Conservation (phyloP, 1,140 invertebrate genomes). For the Batillaria attramentaria region DNA sequence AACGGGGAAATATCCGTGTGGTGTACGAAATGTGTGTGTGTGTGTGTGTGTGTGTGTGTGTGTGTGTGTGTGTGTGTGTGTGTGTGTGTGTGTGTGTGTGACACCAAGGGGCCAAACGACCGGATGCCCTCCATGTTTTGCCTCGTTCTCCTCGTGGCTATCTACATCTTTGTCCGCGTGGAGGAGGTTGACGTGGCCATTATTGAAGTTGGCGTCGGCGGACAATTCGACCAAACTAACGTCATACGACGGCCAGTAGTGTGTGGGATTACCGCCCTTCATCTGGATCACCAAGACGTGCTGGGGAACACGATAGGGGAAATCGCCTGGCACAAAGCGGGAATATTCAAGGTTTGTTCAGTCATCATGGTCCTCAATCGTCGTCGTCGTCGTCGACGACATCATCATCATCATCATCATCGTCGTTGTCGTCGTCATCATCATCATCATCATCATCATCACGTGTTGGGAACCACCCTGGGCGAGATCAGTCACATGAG, state of each 20-base stretch:
- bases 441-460: no score
- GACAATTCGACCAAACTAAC: slow-evolving; percentile 95
- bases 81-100: no score
- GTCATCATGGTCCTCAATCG: no score
- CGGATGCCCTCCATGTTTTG: slow-evolving; percentile 93
- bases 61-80: no score
- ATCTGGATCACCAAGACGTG: slow-evolving; percentile 88
- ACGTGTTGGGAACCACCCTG: no score
- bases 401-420: no score
- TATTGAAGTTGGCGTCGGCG: slow-evolving; percentile 98
- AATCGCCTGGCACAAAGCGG: slow-evolving; percentile 96
- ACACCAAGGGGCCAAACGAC: slow-evolving; percentile 48
- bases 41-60: no score
- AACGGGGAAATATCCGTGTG: no score
- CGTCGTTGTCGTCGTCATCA: no score
- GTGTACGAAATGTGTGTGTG: no score
- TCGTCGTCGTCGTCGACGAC: no score
- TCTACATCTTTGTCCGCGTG: slow-evolving; percentile 90
- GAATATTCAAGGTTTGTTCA: slow-evolving; percentile 89
- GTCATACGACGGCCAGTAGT: slow-evolving; percentile 80
- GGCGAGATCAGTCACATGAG: no score
- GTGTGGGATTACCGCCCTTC: slow-evolving; percentile 92
- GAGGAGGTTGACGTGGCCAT: slow-evolving; percentile 92
- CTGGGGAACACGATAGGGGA: slow-evolving; percentile 87
- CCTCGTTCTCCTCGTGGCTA: slow-evolving; percentile 94